Evolutionary conservation across 2,797 vertebrate species (phyloP).

Genomic region (Delichon dasypus): DNA sequence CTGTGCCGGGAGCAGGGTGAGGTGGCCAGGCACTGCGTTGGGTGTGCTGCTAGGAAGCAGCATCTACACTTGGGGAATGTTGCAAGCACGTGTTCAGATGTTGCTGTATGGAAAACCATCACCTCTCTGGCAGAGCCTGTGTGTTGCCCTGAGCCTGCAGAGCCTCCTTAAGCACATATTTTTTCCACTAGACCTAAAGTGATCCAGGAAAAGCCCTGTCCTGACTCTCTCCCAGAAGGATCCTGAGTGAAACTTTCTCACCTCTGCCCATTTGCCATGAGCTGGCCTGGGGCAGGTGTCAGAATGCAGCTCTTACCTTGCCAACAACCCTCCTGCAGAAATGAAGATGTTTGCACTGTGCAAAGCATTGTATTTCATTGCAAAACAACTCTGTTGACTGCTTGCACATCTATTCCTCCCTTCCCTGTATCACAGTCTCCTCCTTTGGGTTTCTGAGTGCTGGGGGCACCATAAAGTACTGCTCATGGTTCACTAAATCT

Average conservation of each 20-base stretch:
- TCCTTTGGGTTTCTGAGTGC: neutral
- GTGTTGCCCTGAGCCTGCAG: neutral
- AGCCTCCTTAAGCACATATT: neutral
- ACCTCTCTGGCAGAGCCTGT: neutral
- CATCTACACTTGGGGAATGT: neutral
- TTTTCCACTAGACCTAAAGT: neutral
- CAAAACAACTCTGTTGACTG: neutral
- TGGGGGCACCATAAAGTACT: neutral
- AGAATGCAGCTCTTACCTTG: neutral
- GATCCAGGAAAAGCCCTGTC: neutral
- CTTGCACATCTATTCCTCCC: neutral
- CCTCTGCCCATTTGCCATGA: rapidly evolving
- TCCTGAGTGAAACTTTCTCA: neutral
- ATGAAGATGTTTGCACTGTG: neutral
- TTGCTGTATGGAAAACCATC: neutral
- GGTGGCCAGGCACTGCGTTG: rapidly evolving
- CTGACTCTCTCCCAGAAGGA: neutral
- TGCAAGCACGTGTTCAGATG: rapidly evolving
- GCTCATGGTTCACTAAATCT: neutral
- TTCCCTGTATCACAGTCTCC: neutral
- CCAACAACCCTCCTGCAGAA: neutral
- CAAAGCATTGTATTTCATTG: neutral
- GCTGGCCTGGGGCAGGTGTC: neutral
- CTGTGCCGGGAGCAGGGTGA: rapidly evolving
- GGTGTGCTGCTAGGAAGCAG: neutral